phyloP scores from a whole-genome alignment of 2,113 vertebrate genomes.

The Seriola aureovittata region DNA sequence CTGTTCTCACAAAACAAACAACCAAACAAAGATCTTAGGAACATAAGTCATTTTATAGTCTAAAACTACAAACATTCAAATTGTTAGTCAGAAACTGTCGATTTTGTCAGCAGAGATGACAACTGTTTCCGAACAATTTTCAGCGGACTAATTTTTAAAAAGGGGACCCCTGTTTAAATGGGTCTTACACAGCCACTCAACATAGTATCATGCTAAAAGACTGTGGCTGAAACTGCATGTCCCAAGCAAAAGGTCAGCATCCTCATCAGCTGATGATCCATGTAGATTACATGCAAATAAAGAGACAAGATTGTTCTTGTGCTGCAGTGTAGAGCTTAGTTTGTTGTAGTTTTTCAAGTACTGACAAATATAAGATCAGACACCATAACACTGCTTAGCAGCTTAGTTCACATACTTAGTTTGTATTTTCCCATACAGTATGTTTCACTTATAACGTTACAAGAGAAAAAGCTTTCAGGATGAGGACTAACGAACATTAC shows the following conservation, averaged over 20 bases:
- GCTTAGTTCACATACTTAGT: no score
- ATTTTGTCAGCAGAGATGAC: background rate
- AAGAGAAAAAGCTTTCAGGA: no score
- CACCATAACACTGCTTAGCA: no score
- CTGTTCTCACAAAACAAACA: background rate
- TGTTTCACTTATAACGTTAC: no score
- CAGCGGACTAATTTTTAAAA: background rate
- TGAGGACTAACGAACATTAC: no score
- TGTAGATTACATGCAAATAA: no score
- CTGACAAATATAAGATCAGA: background rate
- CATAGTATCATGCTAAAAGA: background rate
- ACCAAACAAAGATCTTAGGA: background rate
- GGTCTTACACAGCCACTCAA: background rate
- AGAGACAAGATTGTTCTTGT: no score
- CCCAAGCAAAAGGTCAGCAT: background rate
- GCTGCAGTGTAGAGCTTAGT: no score
- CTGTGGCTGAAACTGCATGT: no score
- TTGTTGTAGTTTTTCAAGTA: no score
- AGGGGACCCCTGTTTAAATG: background rate
- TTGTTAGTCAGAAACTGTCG: background rate
- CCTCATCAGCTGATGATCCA: background rate
- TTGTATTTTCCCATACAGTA: no score
- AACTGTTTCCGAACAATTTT: background rate
- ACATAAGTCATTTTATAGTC: background rate
- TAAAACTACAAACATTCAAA: background rate